Evolutionary conservation across 2,888 invertebrate species (phyloP).

Genomic region (Azorinus chamasolen): DNA sequence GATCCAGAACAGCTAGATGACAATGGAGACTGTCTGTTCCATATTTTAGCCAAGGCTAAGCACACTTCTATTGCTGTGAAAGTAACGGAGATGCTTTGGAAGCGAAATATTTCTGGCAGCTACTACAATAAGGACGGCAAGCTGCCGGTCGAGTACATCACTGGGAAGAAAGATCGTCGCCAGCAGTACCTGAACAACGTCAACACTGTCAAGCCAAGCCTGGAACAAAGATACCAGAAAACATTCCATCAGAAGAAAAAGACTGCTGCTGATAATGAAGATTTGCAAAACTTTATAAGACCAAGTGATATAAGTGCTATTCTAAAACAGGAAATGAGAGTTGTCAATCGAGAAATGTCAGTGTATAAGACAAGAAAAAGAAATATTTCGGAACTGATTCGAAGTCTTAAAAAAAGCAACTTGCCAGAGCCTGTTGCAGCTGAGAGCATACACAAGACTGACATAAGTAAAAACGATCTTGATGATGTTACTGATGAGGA

Average conservation of each 20-base stretch:
- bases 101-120: slow-evolving; percentile 64
- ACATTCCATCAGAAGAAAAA: not conserved
- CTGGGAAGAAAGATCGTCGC: slow-evolving; percentile 70
- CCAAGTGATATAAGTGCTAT: slow-evolving; percentile 20
- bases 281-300: slow-evolving; percentile 14
- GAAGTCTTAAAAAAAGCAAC: slow-evolving; percentile 53
- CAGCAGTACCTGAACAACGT: slow-evolving; percentile 60
- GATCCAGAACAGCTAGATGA: slow-evolving; percentile 62
- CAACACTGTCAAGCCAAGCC: slow-evolving; percentile 11
- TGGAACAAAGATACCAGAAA: not conserved
- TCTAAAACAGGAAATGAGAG: no score
- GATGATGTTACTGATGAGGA: no score
- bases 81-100: slow-evolving; percentile 72
- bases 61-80: slow-evolving; percentile 59
- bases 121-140: slow-evolving; percentile 70
- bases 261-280: slow-evolving; percentile 14
- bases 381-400: slow-evolving; percentile 64
- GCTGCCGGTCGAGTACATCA: slow-evolving; percentile 71
- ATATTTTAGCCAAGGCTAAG: slow-evolving; percentile 64
- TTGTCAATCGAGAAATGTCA: not conserved
- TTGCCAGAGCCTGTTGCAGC: slow-evolving; percentile 36
- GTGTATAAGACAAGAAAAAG: slow-evolving; percentile 53
- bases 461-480: no score
- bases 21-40: slow-evolving; percentile 66
- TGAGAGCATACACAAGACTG: not conserved